Percentiles rank a stretch among this genome's conserved stretches.
Evolutionary conservation across 2,888 invertebrate species (phyloP).

Genomic region (Rotaria macrura): DNA sequence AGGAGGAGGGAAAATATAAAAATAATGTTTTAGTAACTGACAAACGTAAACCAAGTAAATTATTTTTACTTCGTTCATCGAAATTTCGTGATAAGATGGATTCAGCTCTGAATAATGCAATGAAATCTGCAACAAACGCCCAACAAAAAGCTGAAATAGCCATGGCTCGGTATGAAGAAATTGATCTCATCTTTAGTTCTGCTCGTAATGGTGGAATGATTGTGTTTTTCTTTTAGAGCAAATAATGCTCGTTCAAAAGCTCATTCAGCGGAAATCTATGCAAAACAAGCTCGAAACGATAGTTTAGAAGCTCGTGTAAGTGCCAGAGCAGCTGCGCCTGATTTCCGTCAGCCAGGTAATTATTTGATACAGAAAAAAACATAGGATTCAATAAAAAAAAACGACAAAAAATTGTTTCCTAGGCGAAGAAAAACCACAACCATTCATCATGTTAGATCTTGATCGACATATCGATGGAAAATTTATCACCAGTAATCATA

Average conservation of each 20-base stretch:
- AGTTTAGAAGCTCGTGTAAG: conserved; percentile 83
- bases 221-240: conserved; percentile 57
- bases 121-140: conserved; percentile 92
- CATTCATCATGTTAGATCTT: neutral
- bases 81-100: conserved; percentile 95
- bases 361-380: neutral
- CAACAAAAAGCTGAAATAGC: conserved; percentile 95
- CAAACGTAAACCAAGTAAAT: conserved; percentile 64
- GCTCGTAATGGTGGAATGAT: too few relatives aligned
- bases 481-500: neutral
- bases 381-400: neutral
- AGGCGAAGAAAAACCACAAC: neutral
- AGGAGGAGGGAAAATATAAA: conserved; percentile 98
- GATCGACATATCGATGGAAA: neutral
- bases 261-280: conserved; percentile 81
- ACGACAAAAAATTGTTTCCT: neutral
- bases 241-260: conserved; percentile 89
- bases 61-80: conserved; percentile 87
- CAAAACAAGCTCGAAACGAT: conserved; percentile 84
- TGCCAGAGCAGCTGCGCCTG: conserved; percentile 91
- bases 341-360: conserved; percentile 67
- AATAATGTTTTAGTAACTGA: conserved; percentile 95
- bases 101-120: conserved; percentile 83
- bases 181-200: too few relatives aligned
- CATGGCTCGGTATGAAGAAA: conserved; percentile 63